Evolutionary conservation across 2,113 vertebrate genomes (phyloP), one percentile per base, ranked within the genome.

Genomic region (Crotalus tigris): DNA sequence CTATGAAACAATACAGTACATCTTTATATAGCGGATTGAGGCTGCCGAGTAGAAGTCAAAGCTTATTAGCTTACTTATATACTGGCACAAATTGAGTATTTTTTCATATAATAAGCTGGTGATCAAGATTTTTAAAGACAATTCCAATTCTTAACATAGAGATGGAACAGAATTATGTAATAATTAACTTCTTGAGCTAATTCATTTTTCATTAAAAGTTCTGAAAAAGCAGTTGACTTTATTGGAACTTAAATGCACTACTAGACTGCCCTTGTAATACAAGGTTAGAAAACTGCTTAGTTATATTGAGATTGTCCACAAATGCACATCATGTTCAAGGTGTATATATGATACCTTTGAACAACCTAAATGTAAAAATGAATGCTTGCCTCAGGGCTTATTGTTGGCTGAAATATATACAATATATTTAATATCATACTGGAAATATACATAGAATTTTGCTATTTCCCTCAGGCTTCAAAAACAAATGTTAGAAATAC

Each of bases 321-420:
- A 85, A 85, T 0, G 0, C 7, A 46, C 17, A 69, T 29, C 46
- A 51, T 64, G 89, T 81, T 33, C 90, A 55, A 39, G 39, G 39
- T 39, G 39, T 39, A 39, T 39, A 39, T 91, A 44, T 1, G 0
- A 29, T 9, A 86, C 13, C 57, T 23, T 49, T 87, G 81, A 92
- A 13, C 12, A 49, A 17, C 0, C 0, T 3, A n/a, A 69, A 23
- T 0, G 0, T 5, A 0, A 4, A 33, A 93, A 91, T 0, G 2
- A 33, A 91, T 46, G 39, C 12, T 54, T 89, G 3, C 53, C 19
- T 90, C 10, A 11, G 55, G 23, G 12, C 49, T 88, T 88, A 17
- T 5, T 61, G 88, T 89, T 92, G 19, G 21, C 1, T 91, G 85
- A 19, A 89, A 44, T 46, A 88, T 11, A n/a, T 9, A 57, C 19